Base-by-base conservation (phyloP, 2,797 vertebrate genomes). In the Clarias fuscus region DNA sequence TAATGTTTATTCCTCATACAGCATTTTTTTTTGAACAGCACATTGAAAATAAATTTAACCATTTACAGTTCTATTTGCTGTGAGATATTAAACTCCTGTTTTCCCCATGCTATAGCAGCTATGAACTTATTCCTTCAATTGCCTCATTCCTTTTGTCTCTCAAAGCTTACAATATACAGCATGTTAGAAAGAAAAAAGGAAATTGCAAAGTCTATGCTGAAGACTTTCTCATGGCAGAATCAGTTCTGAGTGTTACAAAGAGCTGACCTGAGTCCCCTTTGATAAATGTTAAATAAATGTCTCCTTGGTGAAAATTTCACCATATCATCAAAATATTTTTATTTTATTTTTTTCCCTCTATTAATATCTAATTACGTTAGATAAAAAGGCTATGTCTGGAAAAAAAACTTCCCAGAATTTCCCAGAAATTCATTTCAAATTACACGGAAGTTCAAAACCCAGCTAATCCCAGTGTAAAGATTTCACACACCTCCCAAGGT, bases 401-500 rank as follows among this genome's bases (percentile, higher is more conserved):
- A 37, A 59, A 79, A 62, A 33, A 48, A n/a, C n/a, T n/a, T n/a
- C n/a, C n/a, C n/a, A n/a, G n/a, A 48, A 48, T 48, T 62, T 20
- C 33, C 20, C 58, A 62, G 48, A 48, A 62, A 62, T 79, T 43
- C 0, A 40, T 43, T 65, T 64, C 24, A 64, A 5, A 24, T 64
- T 7, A 65, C n/a, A 27, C 8, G 0, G 43, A 80, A 64, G 13
- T 33, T 40, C 6, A 64, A 79, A 40, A 43, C 20, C 7, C 20
- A 40, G 15, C 20, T 14, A 61, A 59, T 17, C 67, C 43, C 5
- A 43, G 65, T 15, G 48, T 58, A 53, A 71, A 70, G 30, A 17
- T 86, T 0, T 81, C 30, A 43, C 94, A 94, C 89, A 99, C 98
- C 97, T 99, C 96, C 27, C 97, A 95, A 30, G 97, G 96, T 73